Evolutionary conservation across 2,888 invertebrate genomes (phyloP).

Genomic region (Drosophila eohydei): DNA sequence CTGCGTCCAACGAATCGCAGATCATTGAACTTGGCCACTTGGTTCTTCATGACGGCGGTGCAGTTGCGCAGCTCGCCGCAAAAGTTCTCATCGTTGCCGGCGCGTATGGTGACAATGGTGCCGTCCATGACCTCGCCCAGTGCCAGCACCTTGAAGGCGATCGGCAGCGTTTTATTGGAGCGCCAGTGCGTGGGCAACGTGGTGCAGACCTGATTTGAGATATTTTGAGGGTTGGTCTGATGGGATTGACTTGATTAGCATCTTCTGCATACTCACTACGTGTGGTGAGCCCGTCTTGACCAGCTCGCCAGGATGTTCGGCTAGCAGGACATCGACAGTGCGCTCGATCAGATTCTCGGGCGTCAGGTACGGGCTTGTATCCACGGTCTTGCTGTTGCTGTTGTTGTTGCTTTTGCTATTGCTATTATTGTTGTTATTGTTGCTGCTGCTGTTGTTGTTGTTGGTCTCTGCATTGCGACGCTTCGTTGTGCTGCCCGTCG

Average conservation of each 20-base stretch:
- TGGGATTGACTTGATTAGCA: not conserved
- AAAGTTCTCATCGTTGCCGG: slow-evolving; percentile 98
- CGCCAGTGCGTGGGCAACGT: slow-evolving; percentile 98
- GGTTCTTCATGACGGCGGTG: slow-evolving; percentile 97
- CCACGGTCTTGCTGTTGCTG: slow-evolving; percentile 77
- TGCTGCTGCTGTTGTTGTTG: slow-evolving; percentile 66
- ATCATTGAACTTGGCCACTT: slow-evolving; percentile 99
- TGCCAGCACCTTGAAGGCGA: slow-evolving; percentile 97
- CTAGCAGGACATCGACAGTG: slow-evolving; percentile 92
- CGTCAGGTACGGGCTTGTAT: slow-evolving; percentile 87
- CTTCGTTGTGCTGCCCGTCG: slow-evolving; percentile 50
- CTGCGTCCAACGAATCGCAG: slow-evolving; percentile 98
- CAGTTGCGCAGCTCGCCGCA: slow-evolving; percentile 97
- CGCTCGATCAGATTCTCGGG: slow-evolving; percentile 93
- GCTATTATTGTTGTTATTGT: slow-evolving; percentile 63
- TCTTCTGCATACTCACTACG: slow-evolving; percentile 87
- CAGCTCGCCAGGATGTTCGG: slow-evolving; percentile 96
- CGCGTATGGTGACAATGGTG: slow-evolving; percentile 95
- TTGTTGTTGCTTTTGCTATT: slow-evolving; percentile 72
- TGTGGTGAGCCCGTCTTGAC: slow-evolving; percentile 98
- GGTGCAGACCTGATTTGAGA: slow-evolving; percentile 88
- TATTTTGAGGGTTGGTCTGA: too few species aligned
- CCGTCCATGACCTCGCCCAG: slow-evolving; percentile 97
- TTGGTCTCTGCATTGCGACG: slow-evolving; percentile 76
- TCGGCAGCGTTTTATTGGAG: slow-evolving; percentile 97